Base-by-base conservation (phyloP, 2,888 invertebrate genomes). In the Masnerella sp. region DNA sequence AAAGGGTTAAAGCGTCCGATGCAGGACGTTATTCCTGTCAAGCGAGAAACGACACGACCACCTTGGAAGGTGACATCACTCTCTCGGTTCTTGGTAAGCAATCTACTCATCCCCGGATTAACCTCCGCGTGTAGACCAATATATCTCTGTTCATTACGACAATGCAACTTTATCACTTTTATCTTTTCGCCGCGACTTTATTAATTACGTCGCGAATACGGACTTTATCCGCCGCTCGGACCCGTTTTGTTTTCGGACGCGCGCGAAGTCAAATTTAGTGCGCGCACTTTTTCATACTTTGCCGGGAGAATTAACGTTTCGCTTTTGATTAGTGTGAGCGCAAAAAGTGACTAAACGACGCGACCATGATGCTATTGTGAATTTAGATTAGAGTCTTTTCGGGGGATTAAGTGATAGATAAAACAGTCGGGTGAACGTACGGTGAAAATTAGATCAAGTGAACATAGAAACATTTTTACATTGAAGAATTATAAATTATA, bases 11-110 rank as follows among this genome's bases (percentile, higher is more conserved):
- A 30, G 88, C 90, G 45, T 89, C 90, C 4, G 94, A 94, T 86
- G 90, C 91, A 30, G 94, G 94, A 64, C 91, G 92, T 87, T 94
- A 94, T 88, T 92, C 92, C 43, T 94, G 94, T 84, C 89, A 92
- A 14, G 89, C 93, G 76, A 90, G 91, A 84, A 94, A 94, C 85
- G 93, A 93, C 81, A 92, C 93, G 0, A 90, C 91, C 81, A 89
- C 89, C 74, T 89, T 90, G 77, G 89, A 90, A 36, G 93, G 93
- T 83, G 91, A 91, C 52, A 91, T 93, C 76, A 89, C 89, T 52
- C 90, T 94, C 1, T 89, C 89, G 79, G 91, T 94, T 62, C 89
- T 92, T 82, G 93, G 94, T 94, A 84, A 90, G 90, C 88, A 74
- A 71, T 74, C 64, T 62, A 67, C 51, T 74, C 58, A 67, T 70